These are phyloP conservation scores for Peromyscus aztecus DNA, from an alignment of 2,797 vertebrate genomes.

Conservation along the genomic window DNA sequence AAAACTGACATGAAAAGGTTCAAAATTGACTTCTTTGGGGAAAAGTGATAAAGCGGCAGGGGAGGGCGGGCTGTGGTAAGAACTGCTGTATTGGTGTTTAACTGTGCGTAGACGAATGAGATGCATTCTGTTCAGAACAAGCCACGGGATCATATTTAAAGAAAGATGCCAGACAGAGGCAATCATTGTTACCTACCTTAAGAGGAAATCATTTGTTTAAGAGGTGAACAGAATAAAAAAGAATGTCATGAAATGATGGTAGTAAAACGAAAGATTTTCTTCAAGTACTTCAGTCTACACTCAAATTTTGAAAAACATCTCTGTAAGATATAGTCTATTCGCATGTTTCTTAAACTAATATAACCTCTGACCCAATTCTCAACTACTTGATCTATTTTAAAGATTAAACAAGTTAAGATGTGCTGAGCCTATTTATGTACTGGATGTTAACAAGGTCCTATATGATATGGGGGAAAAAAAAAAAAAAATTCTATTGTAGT, in stretches of 20 bases:
- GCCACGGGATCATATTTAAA: background rate
- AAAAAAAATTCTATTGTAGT: background rate
- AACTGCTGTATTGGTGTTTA: background rate
- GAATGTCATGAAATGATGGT: background rate
- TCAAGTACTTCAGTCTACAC: conserved; percentile 35
- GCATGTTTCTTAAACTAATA: conserved; percentile 34
- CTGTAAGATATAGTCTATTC: background rate
- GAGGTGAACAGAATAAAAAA: conserved; percentile 39
- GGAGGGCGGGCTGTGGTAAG: background rate
- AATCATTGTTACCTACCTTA: background rate
- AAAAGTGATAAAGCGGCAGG: background rate
- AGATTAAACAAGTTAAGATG: conserved; percentile 42
- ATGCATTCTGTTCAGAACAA: background rate
- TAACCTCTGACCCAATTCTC: conserved; percentile 7
- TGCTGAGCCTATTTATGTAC: conserved; percentile 43
- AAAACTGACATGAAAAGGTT: conserved; percentile 27
- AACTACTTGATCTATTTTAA: conserved; percentile 57
- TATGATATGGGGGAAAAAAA: background rate
- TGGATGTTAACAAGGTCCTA: conserved; percentile 23
- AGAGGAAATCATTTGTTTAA: conserved; percentile 55
- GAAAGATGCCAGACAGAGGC: conserved; percentile 20
- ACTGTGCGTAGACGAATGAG: background rate
- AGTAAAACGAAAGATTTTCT: conserved; percentile 21
- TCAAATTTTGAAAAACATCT: conserved; percentile 34
- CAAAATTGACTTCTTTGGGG: conserved; percentile 1